Evolutionary conservation across 2,797 vertebrate genomes (phyloP).

Genomic region (Phataginus tetradactyla): DNA sequence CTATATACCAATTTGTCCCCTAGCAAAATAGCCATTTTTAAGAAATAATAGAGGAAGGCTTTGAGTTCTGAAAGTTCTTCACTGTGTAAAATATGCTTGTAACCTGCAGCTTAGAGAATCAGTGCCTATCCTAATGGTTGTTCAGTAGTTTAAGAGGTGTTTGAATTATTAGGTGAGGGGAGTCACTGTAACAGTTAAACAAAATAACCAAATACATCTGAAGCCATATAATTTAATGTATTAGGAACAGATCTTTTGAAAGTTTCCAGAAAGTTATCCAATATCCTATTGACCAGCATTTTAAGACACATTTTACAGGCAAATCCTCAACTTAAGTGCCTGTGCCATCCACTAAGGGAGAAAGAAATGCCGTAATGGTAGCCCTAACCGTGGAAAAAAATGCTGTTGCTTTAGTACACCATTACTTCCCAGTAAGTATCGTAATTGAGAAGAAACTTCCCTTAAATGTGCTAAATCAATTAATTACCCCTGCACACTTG

Average conservation of each 20-base stretch:
- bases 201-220: slow-evolving; percentile 80
- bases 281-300: slow-evolving; percentile 71
- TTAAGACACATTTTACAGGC: slow-evolving; percentile 77
- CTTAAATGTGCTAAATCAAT: slow-evolving; percentile 83
- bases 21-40: slow-evolving; percentile 52
- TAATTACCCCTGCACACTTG: slow-evolving; percentile 76
- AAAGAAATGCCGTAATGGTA: slow-evolving; percentile 66
- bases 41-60: slow-evolving; percentile 66
- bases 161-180: slow-evolving; percentile 81
- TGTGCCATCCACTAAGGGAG: slow-evolving; percentile 5
- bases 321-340: slow-evolving; percentile 66
- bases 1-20: slow-evolving; percentile 6
- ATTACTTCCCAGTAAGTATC: slow-evolving; percentile 76
- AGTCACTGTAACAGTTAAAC: slow-evolving; percentile 75
- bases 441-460: slow-evolving; percentile 78
- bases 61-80: slow-evolving; percentile 63
- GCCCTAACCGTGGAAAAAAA: slow-evolving; percentile 40
- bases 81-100: slow-evolving; percentile 76
- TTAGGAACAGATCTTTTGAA: slow-evolving; percentile 77
- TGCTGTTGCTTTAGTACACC: slow-evolving; percentile 52
- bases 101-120: slow-evolving; percentile 74
- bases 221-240: slow-evolving; percentile 81
- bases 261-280: slow-evolving; percentile 79
- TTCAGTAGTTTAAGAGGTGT: slow-evolving; percentile 81
- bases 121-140: slow-evolving; percentile 64